These are phyloP conservation scores for Peromyscus aztecus DNA, from an alignment of 2,797 vertebrate genomes.

Conservation along the genomic window DNA sequence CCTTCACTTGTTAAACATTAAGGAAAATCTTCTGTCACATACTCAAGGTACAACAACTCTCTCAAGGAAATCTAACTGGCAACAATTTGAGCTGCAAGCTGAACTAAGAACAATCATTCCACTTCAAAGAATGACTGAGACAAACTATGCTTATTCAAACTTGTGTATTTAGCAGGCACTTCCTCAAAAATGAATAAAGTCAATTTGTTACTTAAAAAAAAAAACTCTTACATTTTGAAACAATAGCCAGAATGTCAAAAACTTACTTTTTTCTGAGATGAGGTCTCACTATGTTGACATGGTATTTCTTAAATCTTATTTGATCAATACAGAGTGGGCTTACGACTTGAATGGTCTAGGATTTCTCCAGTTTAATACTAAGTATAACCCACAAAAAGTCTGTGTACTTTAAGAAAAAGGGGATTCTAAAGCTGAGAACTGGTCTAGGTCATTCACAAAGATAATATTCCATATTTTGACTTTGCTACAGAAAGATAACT, in stretches of 20 bases:
- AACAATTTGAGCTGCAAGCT: slow-evolving; percentile 27
- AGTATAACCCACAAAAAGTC: slow-evolving; percentile 51
- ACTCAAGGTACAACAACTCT: neutral
- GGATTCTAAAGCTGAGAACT: slow-evolving; percentile 44
- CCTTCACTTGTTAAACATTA: slow-evolving; percentile 30
- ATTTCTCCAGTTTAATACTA: slow-evolving; percentile 48
- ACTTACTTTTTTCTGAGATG: slow-evolving; percentile 11
- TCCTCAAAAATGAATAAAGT: slow-evolving; percentile 59
- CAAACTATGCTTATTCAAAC: slow-evolving; percentile 46
- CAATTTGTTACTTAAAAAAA: slow-evolving; percentile 33
- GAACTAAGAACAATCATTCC: slow-evolving; percentile 56
- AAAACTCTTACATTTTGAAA: neutral
- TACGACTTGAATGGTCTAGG: neutral
- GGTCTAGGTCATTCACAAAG: slow-evolving; percentile 11
- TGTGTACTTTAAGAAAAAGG: slow-evolving; percentile 24
- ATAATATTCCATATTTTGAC: slow-evolving; percentile 48
- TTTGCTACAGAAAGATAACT: slow-evolving; percentile 29
- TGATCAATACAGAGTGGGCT: neutral
- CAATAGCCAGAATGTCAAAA: slow-evolving; percentile 49
- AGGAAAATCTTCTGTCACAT: neutral
- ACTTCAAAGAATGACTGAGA: slow-evolving; percentile 50
- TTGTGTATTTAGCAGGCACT: slow-evolving; percentile 23
- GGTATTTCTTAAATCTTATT: neutral
- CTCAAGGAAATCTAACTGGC: slow-evolving; percentile 58
- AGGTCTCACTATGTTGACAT: neutral